These are phyloP conservation scores for Microcaecilia unicolor DNA, from an alignment of 2,797 vertebrate genomes.

Conservation along the genomic window DNA sequence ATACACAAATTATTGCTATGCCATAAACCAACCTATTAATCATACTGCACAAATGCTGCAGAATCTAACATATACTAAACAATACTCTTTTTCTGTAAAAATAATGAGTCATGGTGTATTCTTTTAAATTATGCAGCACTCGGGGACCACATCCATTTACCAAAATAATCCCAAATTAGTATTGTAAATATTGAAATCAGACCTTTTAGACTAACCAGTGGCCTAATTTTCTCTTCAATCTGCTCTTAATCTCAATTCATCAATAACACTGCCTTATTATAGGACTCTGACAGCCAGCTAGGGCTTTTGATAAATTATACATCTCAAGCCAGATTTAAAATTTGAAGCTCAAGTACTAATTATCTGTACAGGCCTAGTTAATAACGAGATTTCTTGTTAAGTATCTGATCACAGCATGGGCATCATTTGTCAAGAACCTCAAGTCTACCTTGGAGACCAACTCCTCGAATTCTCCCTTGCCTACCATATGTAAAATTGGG, in stretches of 20 bases:
- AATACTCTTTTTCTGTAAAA: slow-evolving; percentile 56
- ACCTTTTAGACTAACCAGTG: slow-evolving; percentile 71
- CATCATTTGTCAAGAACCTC: slow-evolving; percentile 93
- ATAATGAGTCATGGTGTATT: slow-evolving; percentile 53
- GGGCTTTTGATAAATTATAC: slow-evolving; percentile 95
- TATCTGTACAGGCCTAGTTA: slow-evolving; percentile 98
- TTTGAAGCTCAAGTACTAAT: slow-evolving; percentile 98
- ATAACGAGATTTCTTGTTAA: slow-evolving; percentile 99
- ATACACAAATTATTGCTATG: slow-evolving; percentile 55
- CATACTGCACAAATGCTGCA: slow-evolving; percentile 56
- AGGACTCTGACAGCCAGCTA: slow-evolving; percentile 82
- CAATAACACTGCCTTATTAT: slow-evolving; percentile 90
- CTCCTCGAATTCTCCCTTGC: slow-evolving; percentile 81
- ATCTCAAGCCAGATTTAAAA: slow-evolving; percentile 94
- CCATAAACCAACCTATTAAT: slow-evolving; percentile 58
- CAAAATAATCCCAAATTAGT: slow-evolving; percentile 86
- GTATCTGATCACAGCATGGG: slow-evolving; percentile 94
- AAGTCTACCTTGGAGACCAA: slow-evolving; percentile 86
- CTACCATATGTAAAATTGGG: slow-evolving; percentile 97
- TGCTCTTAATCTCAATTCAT: slow-evolving; percentile 96
- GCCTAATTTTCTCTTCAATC: slow-evolving; percentile 86
- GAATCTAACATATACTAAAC: slow-evolving; percentile 45
- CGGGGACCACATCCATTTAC: slow-evolving; percentile 62
- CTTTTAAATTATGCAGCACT: slow-evolving; percentile 48
- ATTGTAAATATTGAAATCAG: slow-evolving; percentile 83